Percentiles rank a stretch among this genome's conserved stretches.
Conservation (phyloP, 2,888 invertebrate species). For the Heliconius cydno region DNA sequence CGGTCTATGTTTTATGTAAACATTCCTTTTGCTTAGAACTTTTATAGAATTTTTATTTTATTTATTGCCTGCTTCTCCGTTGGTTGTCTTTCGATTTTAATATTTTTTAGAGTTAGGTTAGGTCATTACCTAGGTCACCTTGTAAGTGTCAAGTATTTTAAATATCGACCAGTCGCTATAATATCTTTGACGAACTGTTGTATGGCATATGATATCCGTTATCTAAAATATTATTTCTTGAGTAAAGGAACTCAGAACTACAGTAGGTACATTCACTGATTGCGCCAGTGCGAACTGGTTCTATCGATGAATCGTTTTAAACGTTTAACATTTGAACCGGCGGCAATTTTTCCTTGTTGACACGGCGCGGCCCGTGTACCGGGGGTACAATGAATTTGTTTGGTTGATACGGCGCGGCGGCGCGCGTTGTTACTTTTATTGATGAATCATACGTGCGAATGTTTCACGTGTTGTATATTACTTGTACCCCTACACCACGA, state of each 20-base stretch:
- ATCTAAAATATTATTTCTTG: no score
- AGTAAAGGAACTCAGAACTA: no score
- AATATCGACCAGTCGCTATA: neutral
- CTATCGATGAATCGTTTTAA: conserved; percentile 48
- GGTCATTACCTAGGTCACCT: conserved; percentile 17
- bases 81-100: neutral
- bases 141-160: neutral
- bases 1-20: conserved; percentile 20
- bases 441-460: conserved; percentile 24
- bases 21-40: conserved; percentile 4
- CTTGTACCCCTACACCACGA: no score
- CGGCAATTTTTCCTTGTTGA: conserved; percentile 48
- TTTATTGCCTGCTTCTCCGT: neutral
- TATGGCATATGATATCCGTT: neutral
- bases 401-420: conserved; percentile 31
- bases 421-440: conserved; percentile 26
- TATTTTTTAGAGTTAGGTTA: neutral
- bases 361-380: conserved; percentile 37
- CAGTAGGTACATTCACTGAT: no score
- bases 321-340: conserved; percentile 49
- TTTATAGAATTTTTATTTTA: conserved; percentile 11
- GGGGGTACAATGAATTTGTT: conserved; percentile 44
- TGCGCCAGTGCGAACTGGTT: conserved; percentile 46
- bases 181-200: neutral
- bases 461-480: neutral